phyloP scores from a whole-genome alignment of 2,888 invertebrate genomes.

The Coelinius sp. region DNA sequence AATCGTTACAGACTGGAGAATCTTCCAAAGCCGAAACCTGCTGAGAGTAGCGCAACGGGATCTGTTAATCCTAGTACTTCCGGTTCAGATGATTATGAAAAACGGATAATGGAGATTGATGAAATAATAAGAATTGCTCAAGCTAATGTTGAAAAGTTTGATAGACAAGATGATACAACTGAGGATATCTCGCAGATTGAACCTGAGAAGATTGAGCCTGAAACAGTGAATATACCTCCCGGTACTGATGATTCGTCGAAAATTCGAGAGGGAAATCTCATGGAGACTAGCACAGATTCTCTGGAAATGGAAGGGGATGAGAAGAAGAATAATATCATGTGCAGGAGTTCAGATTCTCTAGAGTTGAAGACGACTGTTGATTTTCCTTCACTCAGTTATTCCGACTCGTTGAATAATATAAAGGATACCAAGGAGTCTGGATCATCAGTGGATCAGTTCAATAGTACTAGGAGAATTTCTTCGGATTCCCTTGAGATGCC shows the following conservation, averaged over 20 bases:
- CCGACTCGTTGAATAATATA: slow-evolving; percentile 67
- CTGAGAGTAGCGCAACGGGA: slow-evolving; percentile 64
- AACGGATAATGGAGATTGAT: slow-evolving; percentile 79
- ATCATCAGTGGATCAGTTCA: slow-evolving; percentile 55
- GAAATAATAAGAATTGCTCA: slow-evolving; percentile 80
- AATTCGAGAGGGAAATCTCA: slow-evolving; percentile 70
- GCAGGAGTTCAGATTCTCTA: slow-evolving; percentile 79
- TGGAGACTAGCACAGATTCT: slow-evolving; percentile 78
- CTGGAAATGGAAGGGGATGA: slow-evolving; percentile 72
- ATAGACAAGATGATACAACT: slow-evolving; percentile 73
- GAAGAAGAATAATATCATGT: slow-evolving; percentile 72
- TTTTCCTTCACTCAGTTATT: slow-evolving; percentile 64
- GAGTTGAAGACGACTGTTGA: slow-evolving; percentile 75
- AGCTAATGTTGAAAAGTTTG: slow-evolving; percentile 77
- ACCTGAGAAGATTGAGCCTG: slow-evolving; percentile 46
- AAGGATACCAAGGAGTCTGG: slow-evolving; percentile 57
- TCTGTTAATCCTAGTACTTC: slow-evolving; percentile 71
- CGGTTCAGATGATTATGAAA: slow-evolving; percentile 76
- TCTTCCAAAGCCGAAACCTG: slow-evolving; percentile 49
- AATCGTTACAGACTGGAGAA: slow-evolving; percentile 75
- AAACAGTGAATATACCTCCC: slow-evolving; percentile 30
- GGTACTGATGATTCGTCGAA: slow-evolving; percentile 37
- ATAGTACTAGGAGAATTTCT: slow-evolving; percentile 62
- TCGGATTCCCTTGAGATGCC: slow-evolving; percentile 67
- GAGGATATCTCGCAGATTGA: slow-evolving; percentile 73